Evolutionary conservation across 2,888 invertebrate species (phyloP), one percentile per base, ranked within the genome.

Genomic region (Tachina grossa): DNA sequence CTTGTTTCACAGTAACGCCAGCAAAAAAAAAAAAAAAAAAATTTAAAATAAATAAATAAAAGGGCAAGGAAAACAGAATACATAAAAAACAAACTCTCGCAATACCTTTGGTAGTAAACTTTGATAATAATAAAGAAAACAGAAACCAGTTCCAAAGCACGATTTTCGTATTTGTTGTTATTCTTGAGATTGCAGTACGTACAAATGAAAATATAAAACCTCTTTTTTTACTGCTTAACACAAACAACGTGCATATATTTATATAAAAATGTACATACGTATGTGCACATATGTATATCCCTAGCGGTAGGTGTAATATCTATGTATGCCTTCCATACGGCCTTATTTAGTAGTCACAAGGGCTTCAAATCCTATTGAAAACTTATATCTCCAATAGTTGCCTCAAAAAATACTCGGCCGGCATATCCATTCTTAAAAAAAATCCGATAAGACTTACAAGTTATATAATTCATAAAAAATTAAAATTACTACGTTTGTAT

Each of bases 71-170:
- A 49, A 72, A 72, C 31, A 59, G 8, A 49, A 51, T 16, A 43
- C 14, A 16, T 41, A 63, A 45, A 55, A 61, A 76, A 81, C 14
- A 68, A 68, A 49, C 10, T 59, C 43, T 63, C 49, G 57, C 47
- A 72, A 72, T 69, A 83, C 13, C 59, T 61, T 78, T 47, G 31
- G 51, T 59, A 66, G 53, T 76, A 63, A 82, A 63, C 19, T 76
- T 66, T 68, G 31, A 66, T 59, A 77, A 71, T 59, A 45, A 66
- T 39, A 63, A 76, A 47, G 49, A 71, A 80, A 72, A 75, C 43
- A 65, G 13, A 84, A 84, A 84, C 81, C 81, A 77, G 81, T 84
- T 84, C 47, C 63, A 77, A 74, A 63, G 72, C 81, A 84, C 72
- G 81, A 77, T 74, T 77, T 84, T 68, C 45, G 39, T 69, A 65